Evolutionary conservation across 37 sponge, comb jelly and placozoan genomes (phyloP).

Genomic region (Axinella damicornis): DNA sequence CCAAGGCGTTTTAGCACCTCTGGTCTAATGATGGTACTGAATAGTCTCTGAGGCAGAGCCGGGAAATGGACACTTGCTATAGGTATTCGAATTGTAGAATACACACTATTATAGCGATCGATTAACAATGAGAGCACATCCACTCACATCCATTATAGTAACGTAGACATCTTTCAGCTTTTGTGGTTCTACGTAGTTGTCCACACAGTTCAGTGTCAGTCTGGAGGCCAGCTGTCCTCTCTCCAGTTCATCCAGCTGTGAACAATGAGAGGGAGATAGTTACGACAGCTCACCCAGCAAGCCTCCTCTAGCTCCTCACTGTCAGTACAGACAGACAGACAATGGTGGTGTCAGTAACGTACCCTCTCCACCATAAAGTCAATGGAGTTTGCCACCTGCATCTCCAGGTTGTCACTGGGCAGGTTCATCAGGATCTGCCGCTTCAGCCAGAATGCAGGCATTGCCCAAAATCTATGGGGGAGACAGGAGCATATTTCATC

Average conservation of each 20-base stretch:
- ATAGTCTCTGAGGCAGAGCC: no score
- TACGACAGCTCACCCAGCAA: no score
- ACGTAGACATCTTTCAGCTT: slow-evolving; percentile 82
- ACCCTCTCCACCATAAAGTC: slow-evolving; percentile 99
- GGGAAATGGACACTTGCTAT: no score
- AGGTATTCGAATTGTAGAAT: no score
- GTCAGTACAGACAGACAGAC: no score
- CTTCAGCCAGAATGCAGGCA: slow-evolving; percentile 93
- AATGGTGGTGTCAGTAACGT: not conserved
- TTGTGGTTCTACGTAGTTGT: slow-evolving; percentile 91
- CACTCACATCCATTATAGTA: slow-evolving; percentile 98
- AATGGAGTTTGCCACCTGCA: slow-evolving; percentile 91
- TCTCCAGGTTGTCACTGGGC: slow-evolving; percentile 79
- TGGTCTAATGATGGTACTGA: no score
- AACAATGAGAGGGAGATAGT: not conserved
- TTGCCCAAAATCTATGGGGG: slow-evolving; percentile 69
- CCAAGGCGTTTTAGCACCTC: no score
- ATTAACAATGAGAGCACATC: no score
- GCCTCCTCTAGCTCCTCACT: no score
- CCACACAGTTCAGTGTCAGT: slow-evolving; percentile 87
- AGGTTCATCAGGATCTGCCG: slow-evolving; percentile 82
- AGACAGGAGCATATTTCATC: no score
- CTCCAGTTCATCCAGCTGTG: slow-evolving; percentile 85
- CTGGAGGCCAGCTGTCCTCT: slow-evolving; percentile 86
- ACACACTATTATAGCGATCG: no score